These are phyloP conservation scores for Chlamydotis undulata DNA, from an alignment of 2,113 vertebrate species.

Conservation along the genomic window DNA sequence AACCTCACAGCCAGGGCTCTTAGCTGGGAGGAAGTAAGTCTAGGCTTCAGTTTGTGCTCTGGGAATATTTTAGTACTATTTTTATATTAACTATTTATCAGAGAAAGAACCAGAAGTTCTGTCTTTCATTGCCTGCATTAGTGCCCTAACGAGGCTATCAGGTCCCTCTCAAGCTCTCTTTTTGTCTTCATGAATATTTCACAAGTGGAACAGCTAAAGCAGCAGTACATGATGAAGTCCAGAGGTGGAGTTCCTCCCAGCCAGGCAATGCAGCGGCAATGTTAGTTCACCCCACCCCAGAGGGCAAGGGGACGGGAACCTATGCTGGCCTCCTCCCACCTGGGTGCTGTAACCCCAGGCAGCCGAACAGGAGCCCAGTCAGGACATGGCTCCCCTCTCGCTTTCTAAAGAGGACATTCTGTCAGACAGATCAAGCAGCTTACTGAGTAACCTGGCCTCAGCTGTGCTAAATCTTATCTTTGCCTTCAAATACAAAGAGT, in stretches of 20 bases:
- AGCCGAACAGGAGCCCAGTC: rapidly evolving
- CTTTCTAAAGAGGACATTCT: neutral
- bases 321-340: rapidly evolving
- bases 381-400: neutral
- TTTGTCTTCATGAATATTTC: neutral
- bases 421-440: neutral
- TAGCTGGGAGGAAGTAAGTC: neutral
- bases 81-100: neutral
- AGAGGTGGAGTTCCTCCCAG: neutral
- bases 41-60: neutral
- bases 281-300: rapidly evolving
- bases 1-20: neutral
- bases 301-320: neutral
- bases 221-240: neutral
- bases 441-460: neutral
- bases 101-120: neutral
- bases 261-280: neutral
- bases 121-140: neutral
- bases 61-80: neutral
- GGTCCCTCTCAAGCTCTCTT: neutral
- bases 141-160: neutral
- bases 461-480: neutral
- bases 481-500: neutral
- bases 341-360: neutral
- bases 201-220: neutral